Evolutionary conservation across 2,113 vertebrate species (phyloP), one percentile per base, ranked within the genome.

Genomic region (Dipodomys stephensi): DNA sequence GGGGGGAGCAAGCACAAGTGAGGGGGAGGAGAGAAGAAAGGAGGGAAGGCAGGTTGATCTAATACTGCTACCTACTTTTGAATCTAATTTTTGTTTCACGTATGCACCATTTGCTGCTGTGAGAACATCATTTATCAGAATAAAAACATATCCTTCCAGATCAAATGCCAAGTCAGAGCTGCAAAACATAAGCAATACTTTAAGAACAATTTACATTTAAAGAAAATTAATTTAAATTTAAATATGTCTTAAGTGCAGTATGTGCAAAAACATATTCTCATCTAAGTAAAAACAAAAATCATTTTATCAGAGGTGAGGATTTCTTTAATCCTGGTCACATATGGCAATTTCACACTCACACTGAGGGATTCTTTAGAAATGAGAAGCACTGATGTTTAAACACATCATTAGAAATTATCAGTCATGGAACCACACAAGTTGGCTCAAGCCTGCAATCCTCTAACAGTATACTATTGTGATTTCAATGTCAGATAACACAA

Each of bases 91-190:
- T 98, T 99, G 99, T 92, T 99, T 99, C 77, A 99, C 98, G 0
- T 99, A 99, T n/a, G 98, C 99, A 11, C 99, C 99, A 30, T 98
- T 99, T 95, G 99, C 99, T 62, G 99, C 99, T 16, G 99, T 99
- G 97, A 99, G 98, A 77, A 99, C 97, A 77, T 99, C 99, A 28
- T 99, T 99, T 53, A 99, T 94, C 88, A 99, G 98, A 96, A 99
- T 99, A 92, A 99, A 99, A 49, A 98, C 72, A 80, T 99, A 99
- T 83, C 99, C 99, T 94, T 99, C 98, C 25, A 99, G 98, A 94
- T 99, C 99, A 79, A 99, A 99, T 0, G 99, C 98, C 96, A 99
- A 96, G 96, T 99, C 99, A 85, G 99, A 97, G 91, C 99, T 99
- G 90, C 12, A 96, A 95, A 94, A 96, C 71, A 96, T 27, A 94